Evolutionary conservation across 2,888 invertebrate genomes (phyloP).

Genomic region (Temnothorax unifasciatus): DNA sequence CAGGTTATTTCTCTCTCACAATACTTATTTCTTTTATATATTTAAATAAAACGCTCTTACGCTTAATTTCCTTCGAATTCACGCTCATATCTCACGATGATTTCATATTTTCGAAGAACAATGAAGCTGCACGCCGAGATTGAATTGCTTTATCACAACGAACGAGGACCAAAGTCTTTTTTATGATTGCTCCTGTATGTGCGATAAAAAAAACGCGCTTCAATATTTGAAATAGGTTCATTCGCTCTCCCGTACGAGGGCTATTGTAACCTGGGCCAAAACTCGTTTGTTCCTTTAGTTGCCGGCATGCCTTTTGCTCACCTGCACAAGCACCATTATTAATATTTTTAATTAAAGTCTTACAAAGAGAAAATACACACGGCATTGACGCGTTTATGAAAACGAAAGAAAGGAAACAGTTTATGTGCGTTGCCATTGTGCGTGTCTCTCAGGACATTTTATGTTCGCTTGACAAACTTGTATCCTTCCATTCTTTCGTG

Average conservation of each 20-base stretch:
- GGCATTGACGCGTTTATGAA: conserved; percentile 40
- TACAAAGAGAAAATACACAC: conserved; percentile 75
- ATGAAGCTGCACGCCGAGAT: conserved; percentile 57
- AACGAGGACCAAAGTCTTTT: conserved; percentile 64
- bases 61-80: conserved; percentile 38
- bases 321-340: conserved; percentile 77
- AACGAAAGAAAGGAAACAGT: conserved; percentile 60
- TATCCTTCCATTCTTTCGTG: conserved; percentile 49
- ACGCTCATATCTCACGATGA: conserved; percentile 62
- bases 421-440: conserved; percentile 59
- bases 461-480: conserved; percentile 2
- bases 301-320: conserved; percentile 64
- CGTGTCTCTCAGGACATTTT: conserved; percentile 8
- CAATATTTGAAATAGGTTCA: conserved; percentile 77
- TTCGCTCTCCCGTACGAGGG: conserved; percentile 63
- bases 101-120: conserved; percentile 63
- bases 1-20: background rate
- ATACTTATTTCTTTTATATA: conserved; percentile 10
- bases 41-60: conserved; percentile 18
- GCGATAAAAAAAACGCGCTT: conserved; percentile 73
- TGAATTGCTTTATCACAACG: conserved; percentile 68
- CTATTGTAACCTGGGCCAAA: conserved; percentile 70
- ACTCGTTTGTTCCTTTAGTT: conserved; percentile 73
- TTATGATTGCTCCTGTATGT: conserved; percentile 68
- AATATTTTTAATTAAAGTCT: conserved; percentile 84